phyloP scores from a whole-genome alignment of 2,113 vertebrate genomes.

The Morone chrysops region DNA sequence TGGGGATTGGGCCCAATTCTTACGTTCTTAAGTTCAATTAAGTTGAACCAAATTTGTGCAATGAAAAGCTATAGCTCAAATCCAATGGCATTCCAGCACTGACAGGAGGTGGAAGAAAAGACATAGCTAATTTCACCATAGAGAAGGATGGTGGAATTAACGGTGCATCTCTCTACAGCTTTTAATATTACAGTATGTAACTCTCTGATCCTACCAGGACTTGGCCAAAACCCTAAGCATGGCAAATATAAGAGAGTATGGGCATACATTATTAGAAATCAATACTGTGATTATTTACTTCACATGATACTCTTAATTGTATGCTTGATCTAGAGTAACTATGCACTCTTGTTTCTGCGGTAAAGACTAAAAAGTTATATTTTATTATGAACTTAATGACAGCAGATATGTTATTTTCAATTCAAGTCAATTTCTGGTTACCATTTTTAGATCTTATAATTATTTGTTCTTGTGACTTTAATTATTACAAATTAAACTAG shows the following conservation, averaged over 20 bases:
- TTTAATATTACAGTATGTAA: background rate
- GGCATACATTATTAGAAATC: background rate
- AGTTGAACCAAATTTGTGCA: too few species aligned
- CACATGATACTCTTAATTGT: too few species aligned
- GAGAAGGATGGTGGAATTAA: background rate
- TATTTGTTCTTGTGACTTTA: background rate
- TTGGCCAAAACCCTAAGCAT: background rate
- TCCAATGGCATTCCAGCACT: background rate
- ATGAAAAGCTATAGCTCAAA: too few species aligned
- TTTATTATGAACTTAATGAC: background rate
- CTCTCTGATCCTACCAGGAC: background rate
- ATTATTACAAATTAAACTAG: background rate
- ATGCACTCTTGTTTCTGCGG: too few species aligned
- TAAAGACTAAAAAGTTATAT: background rate
- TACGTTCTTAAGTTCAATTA: background rate
- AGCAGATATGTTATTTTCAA: background rate
- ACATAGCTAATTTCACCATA: background rate
- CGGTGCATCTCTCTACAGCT: background rate
- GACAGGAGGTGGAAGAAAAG: background rate
- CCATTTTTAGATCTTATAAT: background rate
- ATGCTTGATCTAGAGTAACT: too few species aligned
- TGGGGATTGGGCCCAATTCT: slow-evolving; percentile 1
- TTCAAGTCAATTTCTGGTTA: background rate
- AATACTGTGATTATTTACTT: too few species aligned
- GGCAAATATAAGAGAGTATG: background rate